Percentiles rank a stretch among this genome's conserved stretches.
Conservation (phyloP, 2,888 invertebrate species). For the Unio pictorum region DNA sequence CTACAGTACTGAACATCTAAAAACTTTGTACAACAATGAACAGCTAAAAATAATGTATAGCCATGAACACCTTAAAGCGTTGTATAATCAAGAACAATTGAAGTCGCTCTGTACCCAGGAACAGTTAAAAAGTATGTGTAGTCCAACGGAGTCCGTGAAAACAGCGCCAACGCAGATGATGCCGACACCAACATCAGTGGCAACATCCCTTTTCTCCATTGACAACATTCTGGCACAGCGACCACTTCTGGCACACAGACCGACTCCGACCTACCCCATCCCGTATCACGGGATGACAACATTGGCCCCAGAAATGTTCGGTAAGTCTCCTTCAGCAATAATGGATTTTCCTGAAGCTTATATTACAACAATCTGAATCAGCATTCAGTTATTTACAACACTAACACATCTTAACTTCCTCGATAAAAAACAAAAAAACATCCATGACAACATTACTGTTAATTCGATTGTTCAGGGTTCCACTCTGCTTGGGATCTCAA, state of each 20-base stretch:
- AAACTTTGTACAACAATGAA: conserved; percentile 27
- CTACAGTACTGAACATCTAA: conserved; percentile 33
- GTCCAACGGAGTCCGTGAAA: conserved; percentile 27
- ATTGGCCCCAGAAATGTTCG: conserved; percentile 35
- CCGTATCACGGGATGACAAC: conserved; percentile 31
- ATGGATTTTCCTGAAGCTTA: background rate
- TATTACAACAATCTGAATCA: background rate
- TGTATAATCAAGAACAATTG: conserved; percentile 26
- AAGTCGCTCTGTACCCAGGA: conserved; percentile 19
- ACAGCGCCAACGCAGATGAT: conserved; percentile 10
- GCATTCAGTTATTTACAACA: too few species aligned
- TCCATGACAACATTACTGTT: too few species aligned
- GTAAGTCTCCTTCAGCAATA: conserved; percentile 17
- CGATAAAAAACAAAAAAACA: too few species aligned
- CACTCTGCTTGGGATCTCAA: too few species aligned
- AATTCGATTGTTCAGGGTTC: too few species aligned
- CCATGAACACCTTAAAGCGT: conserved; percentile 30
- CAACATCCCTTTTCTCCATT: conserved; percentile 34
- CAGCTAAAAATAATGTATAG: conserved; percentile 30
- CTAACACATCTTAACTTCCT: too few species aligned
- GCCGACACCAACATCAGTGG: conserved; percentile 18
- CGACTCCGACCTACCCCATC: conserved; percentile 35
- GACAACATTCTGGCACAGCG: conserved; percentile 37
- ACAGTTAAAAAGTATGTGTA: conserved; percentile 23
- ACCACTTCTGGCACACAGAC: conserved; percentile 32